A percentile compares a stretch with the other conserved stretches of the same genome.
Evolutionary conservation across 1,140 invertebrate species (phyloP).

Genomic region (Papilio helenus): DNA sequence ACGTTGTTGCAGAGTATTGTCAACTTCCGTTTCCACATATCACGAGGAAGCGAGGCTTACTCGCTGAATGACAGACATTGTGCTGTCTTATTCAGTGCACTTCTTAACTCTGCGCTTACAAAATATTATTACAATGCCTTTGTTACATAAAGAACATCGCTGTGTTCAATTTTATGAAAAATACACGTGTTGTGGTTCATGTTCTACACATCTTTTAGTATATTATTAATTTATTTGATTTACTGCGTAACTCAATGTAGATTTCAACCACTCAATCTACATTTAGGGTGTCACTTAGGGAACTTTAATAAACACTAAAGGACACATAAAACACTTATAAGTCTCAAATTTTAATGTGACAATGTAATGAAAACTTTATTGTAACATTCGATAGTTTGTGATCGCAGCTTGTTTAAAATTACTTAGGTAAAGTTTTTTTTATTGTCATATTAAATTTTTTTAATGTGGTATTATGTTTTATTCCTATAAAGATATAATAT

Average conservation of each 20-base stretch:
- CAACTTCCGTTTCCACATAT: constrained; percentile 70
- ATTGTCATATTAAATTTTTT: background rate
- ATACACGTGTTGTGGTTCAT: background rate
- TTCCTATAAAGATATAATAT: background rate
- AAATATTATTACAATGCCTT: constrained; percentile 61
- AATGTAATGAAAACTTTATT: constrained; percentile 24
- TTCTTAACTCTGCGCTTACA: constrained; percentile 53
- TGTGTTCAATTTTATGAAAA: constrained; percentile 30
- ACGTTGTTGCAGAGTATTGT: constrained; percentile 59
- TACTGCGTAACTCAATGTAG: background rate
- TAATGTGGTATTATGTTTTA: background rate
- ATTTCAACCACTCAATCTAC: background rate
- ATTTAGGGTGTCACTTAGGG: background rate
- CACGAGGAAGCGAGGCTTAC: constrained; percentile 54
- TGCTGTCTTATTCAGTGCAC: constrained; percentile 53
- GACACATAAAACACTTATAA: too few relatives aligned
- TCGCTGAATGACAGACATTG: constrained; percentile 62
- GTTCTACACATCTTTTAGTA: background rate
- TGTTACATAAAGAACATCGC: constrained; percentile 43
- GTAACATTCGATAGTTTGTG: constrained; percentile 1
- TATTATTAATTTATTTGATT: background rate
- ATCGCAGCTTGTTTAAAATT: background rate
- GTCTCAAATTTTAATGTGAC: background rate
- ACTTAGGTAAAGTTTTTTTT: background rate
- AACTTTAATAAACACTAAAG: background rate